phyloP scores from a whole-genome alignment of 2,797 vertebrate species.

The Nannoperca obscura region DNA sequence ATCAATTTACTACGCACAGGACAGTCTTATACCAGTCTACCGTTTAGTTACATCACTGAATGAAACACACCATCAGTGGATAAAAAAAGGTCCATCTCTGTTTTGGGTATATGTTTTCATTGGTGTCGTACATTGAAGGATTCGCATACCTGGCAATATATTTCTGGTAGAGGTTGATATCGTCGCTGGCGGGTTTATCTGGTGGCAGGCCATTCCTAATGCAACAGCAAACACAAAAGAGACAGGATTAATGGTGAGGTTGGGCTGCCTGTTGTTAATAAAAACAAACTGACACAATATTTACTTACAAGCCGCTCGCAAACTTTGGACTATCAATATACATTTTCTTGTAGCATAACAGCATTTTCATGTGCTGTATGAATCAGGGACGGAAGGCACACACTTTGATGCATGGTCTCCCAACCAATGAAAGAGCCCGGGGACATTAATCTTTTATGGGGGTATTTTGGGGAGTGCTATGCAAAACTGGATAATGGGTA shows the following conservation, averaged over 20 bases:
- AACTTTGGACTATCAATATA: slow-evolving; percentile 88
- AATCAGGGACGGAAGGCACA: slow-evolving; percentile 78
- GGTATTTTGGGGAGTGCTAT: slow-evolving; percentile 83
- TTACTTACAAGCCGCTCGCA: slow-evolving; percentile 86
- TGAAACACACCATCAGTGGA: slow-evolving; percentile 77
- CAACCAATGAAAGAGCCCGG: slow-evolving; percentile 81
- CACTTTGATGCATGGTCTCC: slow-evolving; percentile 86
- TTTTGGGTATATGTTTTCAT: slow-evolving; percentile 75
- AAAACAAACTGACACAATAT: slow-evolving; percentile 88
- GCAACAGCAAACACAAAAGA: slow-evolving; percentile 82
- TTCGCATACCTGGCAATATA: slow-evolving; percentile 99
- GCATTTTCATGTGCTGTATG: slow-evolving; percentile 80
- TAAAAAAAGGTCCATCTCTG: slow-evolving; percentile 62
- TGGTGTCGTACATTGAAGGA: slow-evolving; percentile 63
- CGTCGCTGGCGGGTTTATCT: slow-evolving; percentile 97
- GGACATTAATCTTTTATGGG: slow-evolving; percentile 86
- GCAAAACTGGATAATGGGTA: slow-evolving; percentile 82
- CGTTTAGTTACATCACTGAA: slow-evolving; percentile 75
- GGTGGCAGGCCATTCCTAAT: slow-evolving; percentile 98
- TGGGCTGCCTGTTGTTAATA: slow-evolving; percentile 83
- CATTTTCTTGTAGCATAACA: slow-evolving; percentile 84
- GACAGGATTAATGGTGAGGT: slow-evolving; percentile 85
- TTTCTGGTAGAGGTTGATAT: slow-evolving; percentile 99
- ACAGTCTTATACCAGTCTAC: slow-evolving; percentile 66
- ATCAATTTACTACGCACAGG: slow-evolving; percentile 79